phyloP scores from a whole-genome alignment of 1,140 invertebrate species.

The Batillaria attramentaria region DNA sequence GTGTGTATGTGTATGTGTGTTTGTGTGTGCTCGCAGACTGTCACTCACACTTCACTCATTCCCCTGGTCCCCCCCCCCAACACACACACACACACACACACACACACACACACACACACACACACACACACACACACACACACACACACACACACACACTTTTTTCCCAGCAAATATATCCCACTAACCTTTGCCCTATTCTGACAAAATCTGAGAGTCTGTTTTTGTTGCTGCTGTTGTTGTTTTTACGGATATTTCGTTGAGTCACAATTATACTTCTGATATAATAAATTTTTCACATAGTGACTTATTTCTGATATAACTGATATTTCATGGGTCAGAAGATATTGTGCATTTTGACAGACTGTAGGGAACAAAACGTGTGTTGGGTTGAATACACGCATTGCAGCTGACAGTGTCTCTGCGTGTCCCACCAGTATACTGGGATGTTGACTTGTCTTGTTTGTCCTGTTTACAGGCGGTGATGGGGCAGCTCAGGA shows the following conservation, averaged over 20 bases:
- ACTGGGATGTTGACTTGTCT: too few relatives aligned
- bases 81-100: too few relatives aligned
- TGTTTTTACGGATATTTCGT: neutral
- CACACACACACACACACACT: constrained; percentile 2
- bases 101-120: neutral
- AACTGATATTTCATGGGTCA: neutral
- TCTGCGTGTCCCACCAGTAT: too few relatives aligned
- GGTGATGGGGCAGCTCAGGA: constrained; percentile 25
- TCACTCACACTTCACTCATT: neutral
- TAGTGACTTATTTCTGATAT: neutral
- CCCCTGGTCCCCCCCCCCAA: too few relatives aligned
- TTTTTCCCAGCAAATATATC: too few relatives aligned
- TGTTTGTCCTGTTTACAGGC: too few relatives aligned
- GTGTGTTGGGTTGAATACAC: too few relatives aligned
- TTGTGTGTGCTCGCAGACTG: neutral
- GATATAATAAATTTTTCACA: neutral
- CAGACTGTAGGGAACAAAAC: too few relatives aligned
- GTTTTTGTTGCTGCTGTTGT: neutral
- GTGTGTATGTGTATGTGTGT: too few relatives aligned
- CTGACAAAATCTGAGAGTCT: neutral
- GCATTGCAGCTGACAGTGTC: too few relatives aligned
- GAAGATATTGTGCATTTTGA: too few relatives aligned
- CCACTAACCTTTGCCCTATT: neutral
- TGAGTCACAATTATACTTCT: neutral
- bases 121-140: neutral